Percentiles rank a stretch among this genome's conserved stretches.
These are phyloP conservation scores for Apoda limacodes DNA, from an alignment of 2,888 invertebrate species.

Conservation along the genomic window DNA sequence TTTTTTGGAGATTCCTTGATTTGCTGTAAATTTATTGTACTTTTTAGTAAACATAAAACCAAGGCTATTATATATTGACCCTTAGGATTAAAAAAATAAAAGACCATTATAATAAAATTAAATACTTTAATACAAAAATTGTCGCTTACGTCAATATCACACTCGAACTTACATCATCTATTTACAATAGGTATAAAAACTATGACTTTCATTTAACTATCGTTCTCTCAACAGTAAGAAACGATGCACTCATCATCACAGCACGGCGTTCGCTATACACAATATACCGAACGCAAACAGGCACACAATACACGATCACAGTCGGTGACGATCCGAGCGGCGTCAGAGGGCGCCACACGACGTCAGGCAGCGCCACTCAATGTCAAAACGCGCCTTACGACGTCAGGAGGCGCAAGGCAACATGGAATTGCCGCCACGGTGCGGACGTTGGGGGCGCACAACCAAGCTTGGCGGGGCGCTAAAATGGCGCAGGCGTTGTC, in stretches of 20 bases:
- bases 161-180: slow-evolving; percentile 69
- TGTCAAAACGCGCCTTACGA: slow-evolving; percentile 1
- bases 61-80: too few relatives aligned
- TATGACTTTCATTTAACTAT: slow-evolving; percentile 68
- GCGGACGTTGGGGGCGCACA: slow-evolving; percentile 4
- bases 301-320: slow-evolving; percentile 53
- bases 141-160: slow-evolving; percentile 67
- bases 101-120: slow-evolving; percentile 29
- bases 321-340: slow-evolving; percentile 47
- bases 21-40: too few relatives aligned
- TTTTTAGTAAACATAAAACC: too few relatives aligned
- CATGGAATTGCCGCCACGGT: slow-evolving; percentile 9
- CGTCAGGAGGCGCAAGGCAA: slow-evolving; percentile 21
- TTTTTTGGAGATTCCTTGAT: too few relatives aligned
- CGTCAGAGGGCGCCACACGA: slow-evolving; percentile 14
- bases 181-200: slow-evolving; percentile 69
- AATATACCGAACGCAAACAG: slow-evolving; percentile 50
- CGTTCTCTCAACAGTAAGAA: slow-evolving; percentile 58
- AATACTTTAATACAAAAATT: slow-evolving; percentile 64
- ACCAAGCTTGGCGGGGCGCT: slow-evolving; percentile 18
- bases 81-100: slow-evolving; percentile 17
- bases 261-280: slow-evolving; percentile 55
- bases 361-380: slow-evolving; percentile 5
- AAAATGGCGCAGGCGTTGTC: slow-evolving; percentile 20
- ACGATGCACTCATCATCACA: slow-evolving; percentile 56